Percentiles rank a stretch among this genome's conserved stretches.
Evolutionary conservation across 2,888 invertebrate species (phyloP).

Genomic region (Microctonus hyperodae): DNA sequence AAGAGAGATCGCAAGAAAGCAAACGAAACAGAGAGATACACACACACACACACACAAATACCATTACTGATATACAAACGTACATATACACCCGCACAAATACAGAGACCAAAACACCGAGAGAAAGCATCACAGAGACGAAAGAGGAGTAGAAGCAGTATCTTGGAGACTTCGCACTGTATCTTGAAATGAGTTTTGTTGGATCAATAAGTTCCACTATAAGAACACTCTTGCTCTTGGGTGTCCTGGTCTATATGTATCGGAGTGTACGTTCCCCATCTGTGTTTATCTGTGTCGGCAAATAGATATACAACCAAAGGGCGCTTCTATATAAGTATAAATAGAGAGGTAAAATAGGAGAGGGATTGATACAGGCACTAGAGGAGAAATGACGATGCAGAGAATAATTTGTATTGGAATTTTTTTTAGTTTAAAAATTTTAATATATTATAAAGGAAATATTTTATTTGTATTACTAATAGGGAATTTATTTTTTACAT

Average conservation of each 20-base stretch:
- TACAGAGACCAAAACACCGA: too few relatives aligned
- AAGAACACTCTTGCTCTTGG: conserved; percentile 61
- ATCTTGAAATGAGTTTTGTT: conserved; percentile 65
- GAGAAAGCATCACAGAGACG: conserved; percentile 48
- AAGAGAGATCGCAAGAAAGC: conserved; percentile 32
- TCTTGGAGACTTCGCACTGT: conserved; percentile 64
- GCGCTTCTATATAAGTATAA: conserved; percentile 34
- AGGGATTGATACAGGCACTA: too few relatives aligned
- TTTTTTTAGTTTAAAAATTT: too few relatives aligned
- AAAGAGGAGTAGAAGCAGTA: conserved; percentile 58
- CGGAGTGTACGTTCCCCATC: conserved; percentile 44
- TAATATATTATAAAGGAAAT: too few relatives aligned
- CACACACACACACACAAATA: too few relatives aligned
- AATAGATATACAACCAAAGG: conserved; percentile 60
- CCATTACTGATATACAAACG: too few relatives aligned
- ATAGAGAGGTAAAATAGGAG: conserved; percentile 50
- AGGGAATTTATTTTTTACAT: too few relatives aligned
- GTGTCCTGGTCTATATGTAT: conserved; percentile 39
- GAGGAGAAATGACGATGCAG: too few relatives aligned
- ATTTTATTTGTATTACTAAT: too few relatives aligned
- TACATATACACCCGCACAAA: too few relatives aligned
- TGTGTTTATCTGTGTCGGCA: conserved; percentile 63
- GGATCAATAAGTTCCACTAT: conserved; percentile 65
- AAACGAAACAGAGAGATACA: conserved; percentile 35
- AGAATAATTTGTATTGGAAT: too few relatives aligned